A percentile compares a stretch with the other conserved stretches of the same genome.
These are phyloP conservation scores for Calyptomena viridis DNA, from an alignment of 2,113 vertebrate genomes.

Conservation along the genomic window DNA sequence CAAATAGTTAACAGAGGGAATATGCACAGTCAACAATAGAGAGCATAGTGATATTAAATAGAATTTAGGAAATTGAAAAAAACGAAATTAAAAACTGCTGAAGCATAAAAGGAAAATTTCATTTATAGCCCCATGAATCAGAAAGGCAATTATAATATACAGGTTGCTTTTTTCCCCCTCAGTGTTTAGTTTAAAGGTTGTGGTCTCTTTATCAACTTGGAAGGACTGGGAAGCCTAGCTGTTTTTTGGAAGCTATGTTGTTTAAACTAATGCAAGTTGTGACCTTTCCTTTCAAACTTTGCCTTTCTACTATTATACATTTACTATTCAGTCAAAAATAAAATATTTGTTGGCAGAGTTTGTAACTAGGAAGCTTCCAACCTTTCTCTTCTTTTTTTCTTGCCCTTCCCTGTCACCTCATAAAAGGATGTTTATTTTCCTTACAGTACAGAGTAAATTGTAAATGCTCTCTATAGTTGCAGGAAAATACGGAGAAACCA, in stretches of 20 bases:
- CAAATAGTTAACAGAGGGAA: slow-evolving; percentile 24
- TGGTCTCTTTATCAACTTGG: background rate
- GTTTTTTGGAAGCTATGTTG: background rate
- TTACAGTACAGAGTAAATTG: background rate
- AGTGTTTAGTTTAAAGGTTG: background rate
- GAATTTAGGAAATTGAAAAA: slow-evolving; percentile 63
- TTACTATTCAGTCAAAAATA: background rate
- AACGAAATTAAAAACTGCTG: slow-evolving; percentile 71
- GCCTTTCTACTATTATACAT: background rate
- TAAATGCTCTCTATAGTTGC: background rate
- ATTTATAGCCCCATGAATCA: slow-evolving; percentile 32
- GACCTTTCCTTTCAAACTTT: background rate
- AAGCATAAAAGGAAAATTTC: slow-evolving; percentile 63
- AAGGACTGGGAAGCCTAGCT: background rate
- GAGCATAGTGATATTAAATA: slow-evolving; percentile 52
- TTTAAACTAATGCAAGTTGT: background rate
- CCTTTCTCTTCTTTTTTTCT: background rate
- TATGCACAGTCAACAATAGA: slow-evolving; percentile 42
- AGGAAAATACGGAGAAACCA: background rate
- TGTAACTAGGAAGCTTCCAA: background rate
- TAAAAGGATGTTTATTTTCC: background rate
- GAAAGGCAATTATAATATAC: background rate
- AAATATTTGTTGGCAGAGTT: background rate
- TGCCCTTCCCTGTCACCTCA: fast-evolving
- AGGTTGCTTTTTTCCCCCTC: fast-evolving